Base-by-base conservation (phyloP, 2,797 vertebrate species). In the Muscicapa comitata region DNA sequence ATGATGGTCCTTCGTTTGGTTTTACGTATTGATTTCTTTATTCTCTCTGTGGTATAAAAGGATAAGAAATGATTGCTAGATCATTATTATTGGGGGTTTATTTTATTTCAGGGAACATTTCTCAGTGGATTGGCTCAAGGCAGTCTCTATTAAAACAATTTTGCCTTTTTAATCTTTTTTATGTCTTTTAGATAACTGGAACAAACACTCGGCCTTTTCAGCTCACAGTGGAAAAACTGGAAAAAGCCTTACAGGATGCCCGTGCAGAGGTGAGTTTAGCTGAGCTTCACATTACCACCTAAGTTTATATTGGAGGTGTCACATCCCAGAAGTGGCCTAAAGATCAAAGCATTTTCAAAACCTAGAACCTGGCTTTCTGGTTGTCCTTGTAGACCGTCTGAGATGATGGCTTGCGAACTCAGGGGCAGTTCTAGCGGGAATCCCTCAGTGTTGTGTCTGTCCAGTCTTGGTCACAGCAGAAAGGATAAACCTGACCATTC, bases 221-320 rank as follows among this genome's bases (percentile, higher is more conserved):
- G 73, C 99, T 99, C 54, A 99, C 99, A 3, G 99, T 99, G 54
- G 98, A 97, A 84, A 99, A 99, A 96, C 97, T 99, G 91, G 99
- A 99, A 94, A 97, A 97, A 78, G 98, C 98, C 71, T 96, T 99
- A 63, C 96, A 98, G 86, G 98, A 97, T 86, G 99, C 99, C 17
- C 97, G 73, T 48, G 97, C 98, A 93, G 98, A 99, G 98, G 99
- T 99, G 94, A 96, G 90, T 94, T 85, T 57, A 75, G 43, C 55
- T 78, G 45, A 90, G 42, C 38, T 82, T 78, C 35, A 21, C 25
- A 8, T 67, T 50, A 10, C 11, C 25, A 4, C 15, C 47, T 33
- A 58, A 45, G 3, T 42, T 57, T 63, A 18, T 31, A 7, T 37
- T 73, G 78, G 84, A 81, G 53, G 23, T 1, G 2, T 28, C 43